Evolutionary conservation across 2,888 invertebrate species (phyloP), one percentile per base, ranked within the genome.

Genomic region (Trachelus tabidus): DNA sequence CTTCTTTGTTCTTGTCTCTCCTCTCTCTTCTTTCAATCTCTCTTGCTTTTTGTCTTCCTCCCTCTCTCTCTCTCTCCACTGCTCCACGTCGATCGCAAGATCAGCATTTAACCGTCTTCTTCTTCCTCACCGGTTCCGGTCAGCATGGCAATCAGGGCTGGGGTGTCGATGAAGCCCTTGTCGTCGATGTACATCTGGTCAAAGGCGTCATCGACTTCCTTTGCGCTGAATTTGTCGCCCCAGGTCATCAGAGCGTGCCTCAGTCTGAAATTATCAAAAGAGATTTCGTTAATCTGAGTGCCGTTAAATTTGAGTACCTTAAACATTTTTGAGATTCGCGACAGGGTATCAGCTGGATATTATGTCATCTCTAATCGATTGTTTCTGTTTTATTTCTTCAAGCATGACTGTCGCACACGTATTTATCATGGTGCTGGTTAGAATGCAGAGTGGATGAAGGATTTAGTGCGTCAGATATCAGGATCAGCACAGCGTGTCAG

Each of bases 161-260:
- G 93, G 92, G 97, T 97, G 93, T 98, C 97, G 92, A 98, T 97
- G 94, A 94, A 95, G 92, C 97, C 97, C 90, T 96, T 95, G 92
- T 96, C 96, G 93, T 98, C 98, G 91, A 98, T 96, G 81, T 96
- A 96, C 95, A 98, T 97, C 93, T 97, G 96, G 93, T 97, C 97
- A 93, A 95, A 97, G 83, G 97, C 97, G 92, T 98, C 97, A 92
- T 97, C 97, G 90, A 96, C 96, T 92, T 98, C 97, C 92, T 96
- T 95, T 89, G 94, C 93, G 92, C 95, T 93, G 95, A 98, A 98
- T 93, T 97, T 98, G 92, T 98, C 98, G 86, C 98, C 98, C 95
- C 96, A 98, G 93, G 96, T 97, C 95, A 97, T 96, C 92, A 98
- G 94, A 87, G 97, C 96, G 93, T 97, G 96, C 93, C 97, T 96